Conservation (phyloP, 2,113 vertebrate genomes). For the Gymnocephalus cernua region DNA sequence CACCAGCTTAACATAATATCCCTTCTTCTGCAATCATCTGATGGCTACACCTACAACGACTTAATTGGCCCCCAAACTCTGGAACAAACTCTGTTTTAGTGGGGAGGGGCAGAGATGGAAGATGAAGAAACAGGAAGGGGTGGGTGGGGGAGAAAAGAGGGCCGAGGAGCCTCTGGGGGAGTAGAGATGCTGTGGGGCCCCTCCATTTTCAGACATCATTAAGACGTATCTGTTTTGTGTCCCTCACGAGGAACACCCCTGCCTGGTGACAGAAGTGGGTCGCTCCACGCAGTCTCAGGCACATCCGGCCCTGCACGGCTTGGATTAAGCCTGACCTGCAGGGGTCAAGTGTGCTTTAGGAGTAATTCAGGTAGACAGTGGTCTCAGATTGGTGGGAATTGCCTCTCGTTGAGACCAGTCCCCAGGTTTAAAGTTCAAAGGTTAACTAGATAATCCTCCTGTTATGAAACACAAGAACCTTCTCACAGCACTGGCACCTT, state of each 20-base stretch:
- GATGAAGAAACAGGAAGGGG: constrained; percentile 15
- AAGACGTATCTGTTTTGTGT: constrained; percentile 80
- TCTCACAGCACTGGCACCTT: constrained; percentile 31
- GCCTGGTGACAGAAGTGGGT: constrained; percentile 75
- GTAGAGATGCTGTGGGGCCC: constrained; percentile 42
- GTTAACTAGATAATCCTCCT: constrained; percentile 80
- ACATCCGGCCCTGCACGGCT: constrained; percentile 79
- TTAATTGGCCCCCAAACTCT: constrained; percentile 77
- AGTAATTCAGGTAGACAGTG: constrained; percentile 79
- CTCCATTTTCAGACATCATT: constrained; percentile 78
- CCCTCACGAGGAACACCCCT: constrained; percentile 58
- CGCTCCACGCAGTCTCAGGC: constrained; percentile 63
- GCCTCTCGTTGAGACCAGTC: constrained; percentile 51
- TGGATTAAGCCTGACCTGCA: constrained; percentile 76
- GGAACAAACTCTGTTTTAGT: constrained; percentile 59
- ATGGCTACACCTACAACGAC: constrained; percentile 76
- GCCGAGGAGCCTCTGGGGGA: constrained; percentile 27
- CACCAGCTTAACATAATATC: constrained; percentile 81
- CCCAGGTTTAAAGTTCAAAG: constrained; percentile 63
- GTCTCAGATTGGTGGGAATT: constrained; percentile 74
- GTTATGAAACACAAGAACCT: constrained; percentile 72
- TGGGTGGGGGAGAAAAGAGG: no score
- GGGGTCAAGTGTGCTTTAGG: constrained; percentile 83
- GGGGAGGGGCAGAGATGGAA: constrained; percentile 8
- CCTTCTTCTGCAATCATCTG: constrained; percentile 78